Evolutionary conservation across 2,888 invertebrate species (phyloP).

Genomic region (Tinea trinotella): DNA sequence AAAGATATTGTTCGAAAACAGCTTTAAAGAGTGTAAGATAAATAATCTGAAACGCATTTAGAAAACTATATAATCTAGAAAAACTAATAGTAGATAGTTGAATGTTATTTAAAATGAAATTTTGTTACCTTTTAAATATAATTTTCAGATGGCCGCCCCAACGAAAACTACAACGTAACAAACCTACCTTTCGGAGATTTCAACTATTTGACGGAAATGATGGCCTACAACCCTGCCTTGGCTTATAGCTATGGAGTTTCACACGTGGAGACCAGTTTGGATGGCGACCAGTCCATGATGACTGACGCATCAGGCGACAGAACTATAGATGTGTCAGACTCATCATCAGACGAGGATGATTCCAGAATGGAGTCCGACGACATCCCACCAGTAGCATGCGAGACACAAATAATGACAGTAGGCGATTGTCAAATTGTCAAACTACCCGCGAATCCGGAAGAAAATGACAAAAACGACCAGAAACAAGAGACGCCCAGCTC

Average conservation of each 20-base stretch:
- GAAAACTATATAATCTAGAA: too few relatives aligned
- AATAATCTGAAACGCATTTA: too few relatives aligned
- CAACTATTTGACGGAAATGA: constrained; percentile 67
- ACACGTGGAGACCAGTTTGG: constrained; percentile 45
- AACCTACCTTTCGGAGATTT: constrained; percentile 70
- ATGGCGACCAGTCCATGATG: constrained; percentile 37
- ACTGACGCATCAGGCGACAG: constrained; percentile 41
- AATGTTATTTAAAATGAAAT: not conserved
- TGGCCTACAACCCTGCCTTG: constrained; percentile 49
- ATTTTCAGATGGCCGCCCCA: constrained; percentile 57
- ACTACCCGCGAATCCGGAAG: constrained; percentile 45
- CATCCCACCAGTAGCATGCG: constrained; percentile 44
- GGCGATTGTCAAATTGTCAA: constrained; percentile 68
- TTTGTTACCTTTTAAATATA: not conserved
- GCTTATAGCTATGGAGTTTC: constrained; percentile 50
- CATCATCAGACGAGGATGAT: constrained; percentile 50
- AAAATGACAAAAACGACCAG: constrained; percentile 22
- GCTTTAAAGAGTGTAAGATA: too few relatives aligned
- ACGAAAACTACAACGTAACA: constrained; percentile 69
- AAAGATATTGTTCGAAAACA: too few relatives aligned
- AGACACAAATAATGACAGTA: constrained; percentile 65
- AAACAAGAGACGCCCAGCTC: constrained; percentile 34
- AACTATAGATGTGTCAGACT: constrained; percentile 60
- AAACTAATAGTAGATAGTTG: not conserved
- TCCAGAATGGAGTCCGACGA: constrained; percentile 48